These are phyloP conservation scores for Cryptocheilus praepositus DNA, from an alignment of 2,888 invertebrate genomes.

Conservation along the genomic window DNA sequence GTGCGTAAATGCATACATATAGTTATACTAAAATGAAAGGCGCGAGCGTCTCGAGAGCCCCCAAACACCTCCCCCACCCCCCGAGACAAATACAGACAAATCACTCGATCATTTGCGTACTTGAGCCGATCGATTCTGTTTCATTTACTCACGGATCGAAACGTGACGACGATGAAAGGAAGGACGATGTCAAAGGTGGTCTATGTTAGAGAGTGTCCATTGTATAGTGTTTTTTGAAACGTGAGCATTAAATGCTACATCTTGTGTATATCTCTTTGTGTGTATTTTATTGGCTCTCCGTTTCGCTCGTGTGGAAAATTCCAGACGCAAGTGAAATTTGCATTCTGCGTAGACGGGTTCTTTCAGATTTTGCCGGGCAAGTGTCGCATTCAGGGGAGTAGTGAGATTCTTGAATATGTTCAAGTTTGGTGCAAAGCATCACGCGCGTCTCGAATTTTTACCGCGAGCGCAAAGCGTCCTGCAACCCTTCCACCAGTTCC, in stretches of 20 bases:
- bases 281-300: slow-evolving; percentile 50
- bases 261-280: slow-evolving; percentile 69
- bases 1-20: slow-evolving; percentile 54
- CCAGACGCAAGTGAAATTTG: slow-evolving; percentile 30
- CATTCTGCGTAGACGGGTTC: too few relatives aligned
- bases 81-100: slow-evolving; percentile 33
- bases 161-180: slow-evolving; percentile 62
- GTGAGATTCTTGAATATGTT: slow-evolving; percentile 13
- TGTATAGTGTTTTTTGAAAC: slow-evolving; percentile 75
- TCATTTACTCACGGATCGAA: slow-evolving; percentile 48
- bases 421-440: slow-evolving; percentile 30
- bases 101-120: slow-evolving; percentile 61
- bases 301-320: slow-evolving; percentile 38
- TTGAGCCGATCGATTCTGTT: slow-evolving; percentile 50
- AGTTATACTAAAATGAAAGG: slow-evolving; percentile 40
- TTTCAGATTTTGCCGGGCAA: too few relatives aligned
- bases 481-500: slow-evolving; percentile 21
- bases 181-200: slow-evolving; percentile 70
- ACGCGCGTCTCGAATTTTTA: slow-evolving; percentile 36
- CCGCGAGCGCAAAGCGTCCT: slow-evolving; percentile 35
- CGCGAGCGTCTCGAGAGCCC: slow-evolving; percentile 55
- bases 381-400: slow-evolving; percentile 24
- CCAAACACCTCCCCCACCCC: slow-evolving; percentile 8
- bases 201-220: slow-evolving; percentile 75
- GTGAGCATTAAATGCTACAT: slow-evolving; percentile 75